phyloP scores from a whole-genome alignment of 2,888 invertebrate species.

The Tipula lateralis region DNA sequence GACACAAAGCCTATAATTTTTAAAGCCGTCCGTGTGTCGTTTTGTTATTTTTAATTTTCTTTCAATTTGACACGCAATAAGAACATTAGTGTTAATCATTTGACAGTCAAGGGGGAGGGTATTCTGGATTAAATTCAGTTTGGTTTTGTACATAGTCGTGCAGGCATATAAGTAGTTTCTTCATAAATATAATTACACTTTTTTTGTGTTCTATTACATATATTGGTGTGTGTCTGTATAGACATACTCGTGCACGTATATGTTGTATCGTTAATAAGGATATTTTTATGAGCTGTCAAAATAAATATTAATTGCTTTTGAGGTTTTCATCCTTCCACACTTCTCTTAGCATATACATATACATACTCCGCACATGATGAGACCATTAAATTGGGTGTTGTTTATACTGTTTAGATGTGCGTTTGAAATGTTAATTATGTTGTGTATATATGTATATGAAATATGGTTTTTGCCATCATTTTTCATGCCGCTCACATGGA shows the following conservation, averaged over 20 bases:
- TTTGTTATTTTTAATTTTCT: conserved; percentile 19
- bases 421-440: background rate
- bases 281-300: background rate
- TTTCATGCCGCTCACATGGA: background rate
- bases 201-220: background rate
- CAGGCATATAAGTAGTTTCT: background rate
- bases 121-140: background rate
- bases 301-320: conserved; percentile 11
- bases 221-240: too few species aligned
- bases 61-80: conserved; percentile 19
- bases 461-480: background rate
- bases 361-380: background rate
- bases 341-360: too few species aligned
- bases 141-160: background rate
- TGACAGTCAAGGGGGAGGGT: background rate
- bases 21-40: conserved; percentile 11
- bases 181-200: background rate
- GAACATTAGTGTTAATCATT: conserved; percentile 13
- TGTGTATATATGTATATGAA: background rate
- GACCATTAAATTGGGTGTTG: background rate
- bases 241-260: too few species aligned
- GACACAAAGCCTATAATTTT: conserved; percentile 19
- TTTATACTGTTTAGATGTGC: background rate
- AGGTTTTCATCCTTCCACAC: background rate
- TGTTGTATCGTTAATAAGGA: background rate